phyloP scores from a whole-genome alignment of 2,113 vertebrate species.

The Cynopterus brachyotis region DNA sequence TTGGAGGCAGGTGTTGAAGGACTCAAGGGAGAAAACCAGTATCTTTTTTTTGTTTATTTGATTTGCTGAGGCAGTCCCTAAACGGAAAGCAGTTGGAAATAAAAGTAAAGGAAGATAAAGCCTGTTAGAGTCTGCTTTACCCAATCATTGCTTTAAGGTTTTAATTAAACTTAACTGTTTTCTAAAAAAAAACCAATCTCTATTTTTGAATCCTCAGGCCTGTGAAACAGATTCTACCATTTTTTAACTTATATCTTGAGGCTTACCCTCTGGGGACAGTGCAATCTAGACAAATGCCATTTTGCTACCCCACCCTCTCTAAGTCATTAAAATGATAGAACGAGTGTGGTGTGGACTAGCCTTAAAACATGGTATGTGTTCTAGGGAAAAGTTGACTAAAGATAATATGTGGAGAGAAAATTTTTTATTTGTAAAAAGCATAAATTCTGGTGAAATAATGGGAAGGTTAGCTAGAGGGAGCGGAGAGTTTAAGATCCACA shows the following conservation, averaged over 20 bases:
- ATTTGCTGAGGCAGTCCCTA: background rate
- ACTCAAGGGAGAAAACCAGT: background rate
- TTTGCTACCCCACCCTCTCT: background rate
- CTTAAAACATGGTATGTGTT: background rate
- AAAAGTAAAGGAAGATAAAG: background rate
- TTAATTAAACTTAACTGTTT: background rate
- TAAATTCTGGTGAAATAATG: background rate
- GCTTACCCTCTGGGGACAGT: background rate
- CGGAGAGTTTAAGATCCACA: background rate
- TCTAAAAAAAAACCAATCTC: background rate
- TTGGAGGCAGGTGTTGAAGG: background rate
- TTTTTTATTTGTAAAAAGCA: background rate
- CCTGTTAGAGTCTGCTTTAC: background rate
- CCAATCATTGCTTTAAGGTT: background rate
- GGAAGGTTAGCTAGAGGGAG: background rate
- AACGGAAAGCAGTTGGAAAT: background rate
- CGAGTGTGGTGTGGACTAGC: background rate
- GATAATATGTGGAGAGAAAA: background rate
- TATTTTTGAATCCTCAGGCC: background rate
- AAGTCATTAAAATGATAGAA: background rate
- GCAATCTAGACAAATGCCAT: background rate
- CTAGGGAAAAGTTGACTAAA: background rate
- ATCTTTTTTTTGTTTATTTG: background rate
- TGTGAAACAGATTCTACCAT: background rate
- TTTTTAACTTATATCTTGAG: constrained; percentile 32